These are phyloP conservation scores for Anisognathus igniventris DNA, from an alignment of 2,797 vertebrate genomes.

Conservation along the genomic window DNA sequence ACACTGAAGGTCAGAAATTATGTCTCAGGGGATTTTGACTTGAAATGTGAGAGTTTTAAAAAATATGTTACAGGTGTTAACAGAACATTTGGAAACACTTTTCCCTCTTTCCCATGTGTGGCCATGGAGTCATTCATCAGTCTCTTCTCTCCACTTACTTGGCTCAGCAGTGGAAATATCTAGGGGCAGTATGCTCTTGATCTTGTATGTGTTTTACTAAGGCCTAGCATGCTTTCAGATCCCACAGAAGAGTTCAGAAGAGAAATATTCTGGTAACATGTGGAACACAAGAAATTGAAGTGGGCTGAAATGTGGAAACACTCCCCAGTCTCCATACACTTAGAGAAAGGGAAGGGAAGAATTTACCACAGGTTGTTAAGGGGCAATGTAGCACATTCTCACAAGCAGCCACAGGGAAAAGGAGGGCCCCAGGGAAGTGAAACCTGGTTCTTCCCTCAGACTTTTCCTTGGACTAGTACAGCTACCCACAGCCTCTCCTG, in stretches of 20 bases:
- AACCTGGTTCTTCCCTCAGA: background rate
- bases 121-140: background rate
- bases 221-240: background rate
- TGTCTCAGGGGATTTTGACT: background rate
- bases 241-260: background rate
- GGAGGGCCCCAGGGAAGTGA: background rate
- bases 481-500: background rate
- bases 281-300: background rate
- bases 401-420: background rate
- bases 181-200: background rate
- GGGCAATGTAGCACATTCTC: background rate
- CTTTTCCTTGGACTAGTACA: background rate
- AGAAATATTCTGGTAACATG: background rate
- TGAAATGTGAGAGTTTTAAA: slow-evolving; percentile 5
- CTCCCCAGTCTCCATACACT: background rate
- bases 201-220: slow-evolving; percentile 1
- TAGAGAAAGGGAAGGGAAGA: background rate
- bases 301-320: background rate
- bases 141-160: background rate
- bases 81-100: slow-evolving; percentile 43
- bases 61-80: background rate
- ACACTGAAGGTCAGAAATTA: background rate
- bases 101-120: background rate
- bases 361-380: background rate
- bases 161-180: background rate